phyloP scores from a whole-genome alignment of 2,888 invertebrate species.

The Limnephilus marmoratus region DNA sequence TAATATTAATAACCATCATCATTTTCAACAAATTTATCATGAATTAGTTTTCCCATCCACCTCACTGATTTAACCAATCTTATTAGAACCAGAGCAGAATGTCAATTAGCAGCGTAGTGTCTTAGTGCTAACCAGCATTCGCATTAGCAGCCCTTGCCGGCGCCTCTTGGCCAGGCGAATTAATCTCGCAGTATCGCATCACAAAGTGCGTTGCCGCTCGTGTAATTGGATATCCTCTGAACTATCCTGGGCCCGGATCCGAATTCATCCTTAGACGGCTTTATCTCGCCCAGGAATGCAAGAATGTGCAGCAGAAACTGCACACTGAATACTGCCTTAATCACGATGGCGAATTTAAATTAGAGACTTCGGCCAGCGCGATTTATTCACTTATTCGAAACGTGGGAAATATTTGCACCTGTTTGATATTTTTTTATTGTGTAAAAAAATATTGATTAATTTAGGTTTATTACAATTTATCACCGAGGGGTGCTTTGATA shows the following conservation, averaged over 20 bases:
- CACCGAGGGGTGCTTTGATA: not conserved
- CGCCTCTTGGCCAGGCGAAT: not conserved
- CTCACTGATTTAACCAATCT: not conserved
- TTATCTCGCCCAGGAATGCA: conserved; percentile 26
- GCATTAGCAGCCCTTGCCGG: conserved; percentile 12
- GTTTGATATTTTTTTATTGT: not conserved
- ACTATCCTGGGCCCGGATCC: conserved; percentile 13
- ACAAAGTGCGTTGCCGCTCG: conserved; percentile 32
- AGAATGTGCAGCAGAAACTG: conserved; percentile 10
- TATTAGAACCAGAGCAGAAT: not conserved
- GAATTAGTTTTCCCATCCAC: not conserved
- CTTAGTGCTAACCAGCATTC: not conserved
- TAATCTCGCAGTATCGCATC: conserved; percentile 24
- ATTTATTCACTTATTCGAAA: conserved; percentile 18
- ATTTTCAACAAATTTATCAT: not conserved
- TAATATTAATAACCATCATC: not conserved
- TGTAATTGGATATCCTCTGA: conserved; percentile 19
- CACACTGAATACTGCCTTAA: conserved; percentile 14
- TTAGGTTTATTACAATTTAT: not conserved
- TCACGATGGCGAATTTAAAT: conserved; percentile 32
- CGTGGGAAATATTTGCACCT: conserved; percentile 30
- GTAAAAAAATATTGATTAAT: not conserved
- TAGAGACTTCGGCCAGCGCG: not conserved
- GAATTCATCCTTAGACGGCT: not conserved
- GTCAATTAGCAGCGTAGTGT: not conserved